phyloP scores from a whole-genome alignment of 2,888 invertebrate genomes.

The Maniola hyperantus region DNA sequence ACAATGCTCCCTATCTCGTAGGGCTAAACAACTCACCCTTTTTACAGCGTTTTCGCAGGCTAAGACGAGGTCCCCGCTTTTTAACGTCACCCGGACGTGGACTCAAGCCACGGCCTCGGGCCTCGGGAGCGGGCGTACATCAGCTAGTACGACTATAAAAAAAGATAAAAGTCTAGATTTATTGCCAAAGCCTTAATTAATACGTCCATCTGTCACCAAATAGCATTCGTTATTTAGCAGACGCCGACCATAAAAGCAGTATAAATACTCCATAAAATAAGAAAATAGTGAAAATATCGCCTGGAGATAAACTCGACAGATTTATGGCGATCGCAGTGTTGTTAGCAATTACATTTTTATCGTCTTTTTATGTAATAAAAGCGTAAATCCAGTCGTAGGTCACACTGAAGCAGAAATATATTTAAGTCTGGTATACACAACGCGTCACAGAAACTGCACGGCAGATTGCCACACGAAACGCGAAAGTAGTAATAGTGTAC shows the following conservation, averaged over 20 bases:
- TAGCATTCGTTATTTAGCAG: conserved; percentile 29
- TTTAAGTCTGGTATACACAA: too few species aligned
- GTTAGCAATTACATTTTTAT: conserved; percentile 60
- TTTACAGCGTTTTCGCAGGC: too few species aligned
- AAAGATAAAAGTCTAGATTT: background rate
- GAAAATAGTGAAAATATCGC: conserved; percentile 49
- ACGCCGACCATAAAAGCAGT: conserved; percentile 31
- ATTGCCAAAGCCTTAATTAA: conserved; percentile 8
- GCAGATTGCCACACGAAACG: too few species aligned
- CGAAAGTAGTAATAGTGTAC: too few species aligned
- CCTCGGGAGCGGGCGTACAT: too few species aligned
- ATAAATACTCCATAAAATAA: conserved; percentile 46
- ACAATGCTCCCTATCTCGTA: too few species aligned
- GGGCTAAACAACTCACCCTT: too few species aligned
- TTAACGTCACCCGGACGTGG: too few species aligned
- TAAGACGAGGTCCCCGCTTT: too few species aligned
- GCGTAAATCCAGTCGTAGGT: conserved; percentile 49
- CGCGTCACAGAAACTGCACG: too few species aligned
- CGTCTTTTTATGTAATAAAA: conserved; percentile 45
- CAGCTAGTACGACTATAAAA: too few species aligned
- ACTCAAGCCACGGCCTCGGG: too few species aligned
- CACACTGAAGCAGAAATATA: conserved; percentile 37
- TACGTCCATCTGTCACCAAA: conserved; percentile 30
- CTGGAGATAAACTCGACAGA: conserved; percentile 52
- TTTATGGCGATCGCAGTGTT: conserved; percentile 52